Evolutionary conservation across 2,888 invertebrate species (phyloP).

Genomic region (Drosophila macrospina): DNA sequence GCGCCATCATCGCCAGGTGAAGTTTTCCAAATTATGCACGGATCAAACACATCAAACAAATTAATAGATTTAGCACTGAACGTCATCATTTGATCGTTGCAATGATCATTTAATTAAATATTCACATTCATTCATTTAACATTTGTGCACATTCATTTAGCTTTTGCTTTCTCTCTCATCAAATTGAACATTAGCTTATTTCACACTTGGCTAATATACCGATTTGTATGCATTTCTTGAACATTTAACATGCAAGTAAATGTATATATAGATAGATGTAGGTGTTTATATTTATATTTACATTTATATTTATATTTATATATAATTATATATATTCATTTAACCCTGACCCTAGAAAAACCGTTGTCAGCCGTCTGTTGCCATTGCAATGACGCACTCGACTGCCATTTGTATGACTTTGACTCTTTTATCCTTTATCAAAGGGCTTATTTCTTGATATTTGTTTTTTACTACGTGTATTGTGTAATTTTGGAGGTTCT

Average conservation of each 20-base stretch:
- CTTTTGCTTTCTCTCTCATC: conserved; percentile 45
- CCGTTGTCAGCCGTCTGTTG: neutral
- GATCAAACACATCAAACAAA: conserved; percentile 35
- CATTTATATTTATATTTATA: conserved; percentile 2
- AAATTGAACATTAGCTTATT: conserved; percentile 13
- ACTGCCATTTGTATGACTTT: conserved; percentile 40
- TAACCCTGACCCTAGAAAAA: conserved; percentile 27
- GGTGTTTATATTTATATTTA: neutral
- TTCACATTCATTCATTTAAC: conserved; percentile 11
- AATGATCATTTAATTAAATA: conserved; percentile 17
- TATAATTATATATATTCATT: conserved; percentile 9
- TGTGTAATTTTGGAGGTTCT: conserved; percentile 5
- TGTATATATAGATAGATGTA: neutral
- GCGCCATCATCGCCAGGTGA: conserved; percentile 88
- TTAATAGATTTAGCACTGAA: conserved; percentile 22
- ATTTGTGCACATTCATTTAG: conserved; percentile 29
- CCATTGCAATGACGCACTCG: conserved; percentile 47
- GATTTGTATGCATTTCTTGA: conserved; percentile 65
- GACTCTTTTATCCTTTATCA: conserved; percentile 28
- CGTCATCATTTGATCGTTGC: conserved; percentile 9
- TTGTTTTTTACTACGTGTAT: conserved; percentile 10
- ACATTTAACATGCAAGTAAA: conserved; percentile 4
- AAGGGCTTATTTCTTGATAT: conserved; percentile 11
- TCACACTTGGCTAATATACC: conserved; percentile 36
- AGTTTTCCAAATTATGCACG: conserved; percentile 59